Conservation (phyloP, 2,113 vertebrate species). For the Cephalopterus ornatus region DNA sequence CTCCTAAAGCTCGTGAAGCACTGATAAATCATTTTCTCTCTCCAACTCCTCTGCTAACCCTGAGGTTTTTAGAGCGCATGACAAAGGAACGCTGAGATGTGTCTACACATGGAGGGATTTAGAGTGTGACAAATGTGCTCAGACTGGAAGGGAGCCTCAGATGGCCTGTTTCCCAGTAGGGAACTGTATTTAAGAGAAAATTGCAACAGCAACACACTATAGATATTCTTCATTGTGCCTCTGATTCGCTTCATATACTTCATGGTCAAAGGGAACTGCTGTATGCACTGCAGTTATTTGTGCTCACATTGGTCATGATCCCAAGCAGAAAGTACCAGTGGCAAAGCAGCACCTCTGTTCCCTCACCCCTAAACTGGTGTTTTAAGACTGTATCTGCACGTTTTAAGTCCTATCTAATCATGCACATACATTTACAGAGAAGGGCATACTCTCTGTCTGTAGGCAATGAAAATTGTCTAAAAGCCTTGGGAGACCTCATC, state of each 20-base stretch:
- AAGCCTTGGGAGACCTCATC: background rate
- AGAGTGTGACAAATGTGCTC: background rate
- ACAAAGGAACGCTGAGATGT: background rate
- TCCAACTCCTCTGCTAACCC: background rate
- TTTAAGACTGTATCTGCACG: background rate
- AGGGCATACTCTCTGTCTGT: background rate
- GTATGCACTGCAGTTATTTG: background rate
- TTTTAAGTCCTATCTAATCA: background rate
- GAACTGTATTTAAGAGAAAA: background rate
- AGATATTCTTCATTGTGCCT: background rate
- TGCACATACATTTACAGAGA: background rate
- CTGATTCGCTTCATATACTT: background rate
- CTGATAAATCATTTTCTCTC: background rate
- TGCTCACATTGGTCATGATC: accelerated
- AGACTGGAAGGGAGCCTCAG: background rate
- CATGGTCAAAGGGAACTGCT: background rate
- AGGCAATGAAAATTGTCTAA: background rate
- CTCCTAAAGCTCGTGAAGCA: background rate
- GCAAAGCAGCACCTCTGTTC: background rate
- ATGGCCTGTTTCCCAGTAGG: too few relatives aligned
- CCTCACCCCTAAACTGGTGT: background rate
- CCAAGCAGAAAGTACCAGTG: background rate
- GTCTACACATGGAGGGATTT: accelerated
- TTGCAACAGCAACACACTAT: background rate
- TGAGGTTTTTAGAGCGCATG: background rate